A percentile compares a stretch with the other conserved stretches of the same genome.
Conservation (phyloP, 2,888 invertebrate species). For the Cryptus viduatorius region DNA sequence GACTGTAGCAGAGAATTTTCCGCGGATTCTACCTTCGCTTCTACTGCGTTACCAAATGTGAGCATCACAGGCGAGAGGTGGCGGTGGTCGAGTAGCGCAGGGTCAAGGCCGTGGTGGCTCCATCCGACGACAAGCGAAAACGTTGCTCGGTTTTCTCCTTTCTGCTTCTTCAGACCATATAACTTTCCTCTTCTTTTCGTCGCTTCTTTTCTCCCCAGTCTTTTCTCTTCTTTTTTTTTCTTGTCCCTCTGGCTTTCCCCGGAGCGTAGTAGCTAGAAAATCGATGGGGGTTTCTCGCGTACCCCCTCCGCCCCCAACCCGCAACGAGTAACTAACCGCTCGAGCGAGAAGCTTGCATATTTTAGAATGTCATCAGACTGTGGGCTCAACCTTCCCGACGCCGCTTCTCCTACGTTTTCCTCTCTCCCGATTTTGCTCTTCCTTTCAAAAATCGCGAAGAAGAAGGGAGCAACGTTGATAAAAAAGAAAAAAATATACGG, state of each 20-base stretch:
- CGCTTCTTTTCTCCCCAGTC: constrained; percentile 15
- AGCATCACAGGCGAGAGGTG: neutral
- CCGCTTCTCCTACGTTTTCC: constrained; percentile 24
- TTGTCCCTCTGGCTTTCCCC: constrained; percentile 19
- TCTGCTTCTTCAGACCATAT: constrained; percentile 2
- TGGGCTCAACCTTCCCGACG: constrained; percentile 62
- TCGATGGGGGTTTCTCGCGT: constrained; percentile 50
- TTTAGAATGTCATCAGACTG: constrained; percentile 78
- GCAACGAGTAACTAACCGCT: constrained; percentile 74
- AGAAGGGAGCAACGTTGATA: neutral
- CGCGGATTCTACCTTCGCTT: neutral
- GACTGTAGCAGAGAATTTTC: neutral
- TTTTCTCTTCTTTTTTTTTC: constrained; percentile 6
- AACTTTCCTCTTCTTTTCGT: constrained; percentile 22
- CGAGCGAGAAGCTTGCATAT: constrained; percentile 74
- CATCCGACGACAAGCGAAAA: constrained; percentile 37
- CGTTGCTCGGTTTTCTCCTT: constrained; percentile 9
- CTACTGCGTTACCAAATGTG: neutral
- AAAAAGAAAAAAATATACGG: neutral
- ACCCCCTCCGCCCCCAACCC: constrained; percentile 23
- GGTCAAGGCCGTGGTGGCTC: constrained; percentile 50
- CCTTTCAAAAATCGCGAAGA: constrained; percentile 3
- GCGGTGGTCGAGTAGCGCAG: neutral
- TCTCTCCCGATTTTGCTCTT: constrained; percentile 3
- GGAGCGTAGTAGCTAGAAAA: constrained; percentile 49